Evolutionary conservation across 2,888 invertebrate species (phyloP).

Genomic region (Dione juno): DNA sequence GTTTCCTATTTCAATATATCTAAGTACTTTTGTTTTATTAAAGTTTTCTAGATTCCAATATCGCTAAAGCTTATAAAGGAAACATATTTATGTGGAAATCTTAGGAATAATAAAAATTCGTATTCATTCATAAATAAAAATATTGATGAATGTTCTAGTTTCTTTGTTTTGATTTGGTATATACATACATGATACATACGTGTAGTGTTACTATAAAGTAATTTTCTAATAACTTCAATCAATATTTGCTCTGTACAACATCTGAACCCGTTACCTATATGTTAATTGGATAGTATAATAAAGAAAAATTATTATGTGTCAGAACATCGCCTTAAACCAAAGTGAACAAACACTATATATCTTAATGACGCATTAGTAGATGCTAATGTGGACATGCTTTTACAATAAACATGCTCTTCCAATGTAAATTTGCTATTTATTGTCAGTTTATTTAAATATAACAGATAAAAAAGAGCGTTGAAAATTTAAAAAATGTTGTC

Average conservation of each 20-base stretch:
- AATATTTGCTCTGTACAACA: too few species aligned
- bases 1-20: conserved; percentile 19
- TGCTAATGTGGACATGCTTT: conserved; percentile 55
- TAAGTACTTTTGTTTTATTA: conserved; percentile 19
- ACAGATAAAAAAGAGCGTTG: conserved; percentile 26
- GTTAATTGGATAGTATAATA: neutral
- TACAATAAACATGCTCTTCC: conserved; percentile 33
- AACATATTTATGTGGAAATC: neutral
- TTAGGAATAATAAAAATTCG: conserved; percentile 8
- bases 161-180: too few species aligned
- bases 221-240: too few species aligned
- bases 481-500: conserved; percentile 29
- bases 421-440: conserved; percentile 38
- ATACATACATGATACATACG: too few species aligned
- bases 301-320: neutral
- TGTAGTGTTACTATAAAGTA: too few species aligned
- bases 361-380: conserved; percentile 57
- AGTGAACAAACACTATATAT: conserved; percentile 55
- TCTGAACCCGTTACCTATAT: neutral
- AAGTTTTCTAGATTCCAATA: conserved; percentile 14
- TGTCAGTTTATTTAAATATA: conserved; percentile 24
- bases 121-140: neutral
- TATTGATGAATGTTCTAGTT: neutral
- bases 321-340: conserved; percentile 32
- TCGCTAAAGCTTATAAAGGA: conserved; percentile 7